Conservation (phyloP, 2,113 vertebrate species). For the Saimiri boliviensis region DNA sequence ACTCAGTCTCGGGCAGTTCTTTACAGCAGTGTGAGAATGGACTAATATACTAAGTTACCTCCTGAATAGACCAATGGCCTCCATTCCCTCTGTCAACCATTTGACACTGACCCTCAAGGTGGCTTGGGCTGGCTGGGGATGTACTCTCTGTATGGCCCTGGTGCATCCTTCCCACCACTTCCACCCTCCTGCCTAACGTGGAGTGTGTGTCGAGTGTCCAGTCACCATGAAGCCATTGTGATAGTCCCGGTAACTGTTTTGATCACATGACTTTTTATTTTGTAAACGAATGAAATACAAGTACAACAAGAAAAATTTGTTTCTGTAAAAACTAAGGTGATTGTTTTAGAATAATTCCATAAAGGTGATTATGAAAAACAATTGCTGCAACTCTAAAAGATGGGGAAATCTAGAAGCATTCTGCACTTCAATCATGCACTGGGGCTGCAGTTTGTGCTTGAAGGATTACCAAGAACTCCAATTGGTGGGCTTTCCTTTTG, state of each 20-base stretch:
- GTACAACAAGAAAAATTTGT: background rate
- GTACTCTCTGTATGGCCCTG: fast-evolving
- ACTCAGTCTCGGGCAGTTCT: no score
- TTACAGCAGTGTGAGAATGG: no score
- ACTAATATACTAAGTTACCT: background rate
- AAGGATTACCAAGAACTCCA: background rate
- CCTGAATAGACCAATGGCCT: background rate
- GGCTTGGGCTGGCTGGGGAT: background rate
- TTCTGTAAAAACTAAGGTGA: background rate
- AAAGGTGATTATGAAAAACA: background rate
- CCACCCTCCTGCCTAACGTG: background rate
- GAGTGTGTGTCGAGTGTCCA: no score
- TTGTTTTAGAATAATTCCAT: background rate
- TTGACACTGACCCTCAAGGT: fast-evolving
- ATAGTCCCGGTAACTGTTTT: background rate
- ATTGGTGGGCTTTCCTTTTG: background rate
- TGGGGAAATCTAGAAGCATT: background rate
- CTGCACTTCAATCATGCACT: background rate
- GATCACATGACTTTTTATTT: background rate
- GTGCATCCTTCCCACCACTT: no score
- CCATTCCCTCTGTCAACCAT: background rate
- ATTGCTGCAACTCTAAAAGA: background rate
- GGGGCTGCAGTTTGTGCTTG: background rate
- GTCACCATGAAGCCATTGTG: background rate
- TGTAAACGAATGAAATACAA: background rate